Base-by-base conservation (phyloP, 2,888 invertebrate genomes). In the Heliconius ethilla region DNA sequence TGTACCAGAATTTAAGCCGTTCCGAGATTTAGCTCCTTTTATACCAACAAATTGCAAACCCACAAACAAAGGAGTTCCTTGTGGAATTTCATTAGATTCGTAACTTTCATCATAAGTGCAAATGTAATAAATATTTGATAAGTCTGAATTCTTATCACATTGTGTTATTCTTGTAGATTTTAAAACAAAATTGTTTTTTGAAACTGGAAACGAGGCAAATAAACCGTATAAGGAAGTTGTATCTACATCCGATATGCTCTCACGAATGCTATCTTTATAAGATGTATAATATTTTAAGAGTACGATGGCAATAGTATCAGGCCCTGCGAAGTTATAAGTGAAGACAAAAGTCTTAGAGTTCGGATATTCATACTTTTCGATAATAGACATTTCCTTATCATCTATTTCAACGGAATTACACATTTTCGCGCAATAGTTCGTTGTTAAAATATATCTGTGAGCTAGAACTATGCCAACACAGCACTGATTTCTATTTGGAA, bases 31-130 rank as follows among this genome's bases (percentile, higher is more conserved):
- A 55, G 75, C 69, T 25, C 80, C 79, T 65, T 70, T 75, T 40
- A 83, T 75, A 9, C 82, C 80, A 59, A 89, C 75, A 74, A 91
- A 82, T 76, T 83, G 82, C 40, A 84, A 83, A n/a, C 86, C 81
- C n/a, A 89, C 78, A 29, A 91, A 79, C 29, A 91, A 82, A 3
- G 91, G 91, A 11, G 86, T 78, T 3, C 91, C 92, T 81, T 89
- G 85, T 77, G 82, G 81, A 55, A 83, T 79, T 55, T 81, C 81
- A 76, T 87, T 87, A 25, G 80, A 75, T 55, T 81, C 82, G 70
- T 59, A 65, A 79, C 76, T 22, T 75, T 83, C 73, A 63, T 86
- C 87, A n/a, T 78, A 78, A 10, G 87, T 81, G 77, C 91, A 91
- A 22, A 91, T 79, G 76, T 86, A 87, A 81, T 86, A 84, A 65